Evolutionary conservation across 2,888 invertebrate genomes (phyloP).

Genomic region (Cephonodes hylas): DNA sequence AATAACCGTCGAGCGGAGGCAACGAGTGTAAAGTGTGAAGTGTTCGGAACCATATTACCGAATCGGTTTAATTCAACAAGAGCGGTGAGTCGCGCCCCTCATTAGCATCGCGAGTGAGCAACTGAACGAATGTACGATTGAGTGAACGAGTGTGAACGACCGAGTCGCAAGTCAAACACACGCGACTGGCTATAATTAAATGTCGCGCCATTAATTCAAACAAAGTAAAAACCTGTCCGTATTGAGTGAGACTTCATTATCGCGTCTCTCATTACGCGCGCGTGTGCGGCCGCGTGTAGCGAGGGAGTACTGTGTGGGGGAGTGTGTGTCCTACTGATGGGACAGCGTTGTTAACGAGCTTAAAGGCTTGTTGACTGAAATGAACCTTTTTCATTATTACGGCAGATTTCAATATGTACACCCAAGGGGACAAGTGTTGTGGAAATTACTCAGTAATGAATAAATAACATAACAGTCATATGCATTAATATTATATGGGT

Average conservation of each 20-base stretch:
- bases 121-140: neutral
- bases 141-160: neutral
- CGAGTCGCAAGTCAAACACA: neutral
- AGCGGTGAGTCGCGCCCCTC: neutral
- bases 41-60: neutral
- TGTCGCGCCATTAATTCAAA: conserved; percentile 6
- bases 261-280: neutral
- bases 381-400: conserved; percentile 23
- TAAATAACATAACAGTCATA: too few species aligned
- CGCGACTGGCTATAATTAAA: neutral
- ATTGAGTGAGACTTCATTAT: conserved; percentile 7
- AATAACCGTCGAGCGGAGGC: too few species aligned
- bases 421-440: neutral
- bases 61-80: neutral
- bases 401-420: neutral
- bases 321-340: neutral
- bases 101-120: neutral
- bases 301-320: neutral
- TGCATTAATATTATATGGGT: too few species aligned
- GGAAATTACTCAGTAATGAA: neutral
- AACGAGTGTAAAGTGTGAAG: too few species aligned
- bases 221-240: conserved; percentile 4
- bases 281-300: neutral
- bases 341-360: conserved; percentile 27
- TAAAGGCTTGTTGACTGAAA: conserved; percentile 24